A percentile compares a stretch with the other conserved stretches of the same genome.
Evolutionary conservation across 2,888 invertebrate species (phyloP).

Genomic region (Dicyrtoma fusca): DNA sequence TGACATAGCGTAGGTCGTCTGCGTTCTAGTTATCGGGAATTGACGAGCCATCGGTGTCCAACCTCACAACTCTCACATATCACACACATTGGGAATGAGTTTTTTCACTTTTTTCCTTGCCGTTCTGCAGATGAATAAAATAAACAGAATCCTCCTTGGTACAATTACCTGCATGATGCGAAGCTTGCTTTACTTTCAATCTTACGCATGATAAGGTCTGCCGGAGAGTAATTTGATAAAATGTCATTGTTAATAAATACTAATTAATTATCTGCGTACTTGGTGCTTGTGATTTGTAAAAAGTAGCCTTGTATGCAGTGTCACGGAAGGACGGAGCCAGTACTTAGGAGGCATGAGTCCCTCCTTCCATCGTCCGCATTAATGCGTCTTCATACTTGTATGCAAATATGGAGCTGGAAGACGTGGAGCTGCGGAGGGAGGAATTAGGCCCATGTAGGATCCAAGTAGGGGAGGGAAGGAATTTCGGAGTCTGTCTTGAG

Average conservation of each 20-base stretch:
- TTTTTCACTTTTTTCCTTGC: not conserved
- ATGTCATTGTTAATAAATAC: conserved; percentile 1
- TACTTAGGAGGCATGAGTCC: not conserved
- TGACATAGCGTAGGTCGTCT: no score
- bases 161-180: no score
- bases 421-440: no score
- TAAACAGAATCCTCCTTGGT: not conserved
- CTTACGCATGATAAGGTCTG: no score
- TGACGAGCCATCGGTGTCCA: no score
- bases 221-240: not conserved
- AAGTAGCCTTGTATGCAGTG: conserved; percentile 4
- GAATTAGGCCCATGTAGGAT: conserved; percentile 27
- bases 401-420: conserved; percentile 18
- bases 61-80: no score
- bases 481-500: conserved; percentile 16
- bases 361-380: not conserved
- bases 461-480: not conserved
- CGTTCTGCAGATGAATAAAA: not conserved
- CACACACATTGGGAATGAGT: no score
- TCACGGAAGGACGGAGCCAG: conserved; percentile 1
- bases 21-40: no score
- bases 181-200: no score
- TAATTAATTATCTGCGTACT: conserved; percentile 19
- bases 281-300: not conserved
- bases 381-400: conserved; percentile 28